phyloP scores from a whole-genome alignment of 2,113 vertebrate species.

The Turdus rufiventris region DNA sequence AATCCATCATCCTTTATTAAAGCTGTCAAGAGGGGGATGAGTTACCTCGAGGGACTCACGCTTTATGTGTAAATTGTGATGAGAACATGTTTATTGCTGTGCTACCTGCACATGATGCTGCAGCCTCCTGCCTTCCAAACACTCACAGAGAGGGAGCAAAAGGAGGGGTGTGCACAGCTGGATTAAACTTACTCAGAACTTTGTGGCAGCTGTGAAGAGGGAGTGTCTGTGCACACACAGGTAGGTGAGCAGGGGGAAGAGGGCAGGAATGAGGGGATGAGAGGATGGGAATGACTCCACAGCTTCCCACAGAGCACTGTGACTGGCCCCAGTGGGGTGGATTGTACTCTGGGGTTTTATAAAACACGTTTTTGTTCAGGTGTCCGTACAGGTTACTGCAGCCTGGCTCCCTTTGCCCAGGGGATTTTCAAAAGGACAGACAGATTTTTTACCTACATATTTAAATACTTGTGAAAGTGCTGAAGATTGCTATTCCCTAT shows the following conservation, averaged over 20 bases:
- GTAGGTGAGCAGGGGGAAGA: neutral
- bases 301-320: neutral
- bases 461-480: neutral
- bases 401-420: neutral
- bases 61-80: constrained; percentile 41
- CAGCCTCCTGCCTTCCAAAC: neutral
- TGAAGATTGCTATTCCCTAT: neutral
- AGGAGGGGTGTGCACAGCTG: neutral
- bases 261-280: neutral
- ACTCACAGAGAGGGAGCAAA: neutral
- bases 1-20: constrained; percentile 63
- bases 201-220: neutral
- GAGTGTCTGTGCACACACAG: neutral
- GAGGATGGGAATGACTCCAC: neutral
- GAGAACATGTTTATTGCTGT: constrained; percentile 17
- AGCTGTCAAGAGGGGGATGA: constrained; percentile 40
- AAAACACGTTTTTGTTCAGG: neutral
- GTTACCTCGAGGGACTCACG: constrained; percentile 18
- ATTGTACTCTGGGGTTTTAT: neutral
- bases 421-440: neutral
- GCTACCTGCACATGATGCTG: neutral
- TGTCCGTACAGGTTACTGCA: neutral
- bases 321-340: neutral
- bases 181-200: neutral
- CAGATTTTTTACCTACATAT: neutral